A percentile compares a stretch with the other conserved stretches of the same genome.
Evolutionary conservation across 1,140 invertebrate genomes (phyloP).

Genomic region (Sminthurides bifidus): DNA sequence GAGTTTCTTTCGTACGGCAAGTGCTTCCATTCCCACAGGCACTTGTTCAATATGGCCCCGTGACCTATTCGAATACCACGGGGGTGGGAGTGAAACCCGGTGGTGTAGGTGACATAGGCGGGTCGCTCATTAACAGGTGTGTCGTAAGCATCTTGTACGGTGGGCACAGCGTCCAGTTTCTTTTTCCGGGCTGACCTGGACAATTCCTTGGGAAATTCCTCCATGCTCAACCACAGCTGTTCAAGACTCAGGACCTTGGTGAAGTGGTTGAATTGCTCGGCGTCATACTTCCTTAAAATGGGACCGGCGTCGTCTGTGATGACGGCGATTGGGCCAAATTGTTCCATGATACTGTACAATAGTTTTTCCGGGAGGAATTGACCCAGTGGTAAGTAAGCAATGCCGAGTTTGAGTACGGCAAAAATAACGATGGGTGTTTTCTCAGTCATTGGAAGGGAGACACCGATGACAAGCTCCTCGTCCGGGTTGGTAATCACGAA

Average conservation of each 20-base stretch:
- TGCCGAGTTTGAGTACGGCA: constrained; percentile 59
- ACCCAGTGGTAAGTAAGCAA: constrained; percentile 68
- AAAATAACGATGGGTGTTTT: constrained; percentile 8
- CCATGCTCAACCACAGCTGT: constrained; percentile 11
- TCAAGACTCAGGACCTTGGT: constrained; percentile 6
- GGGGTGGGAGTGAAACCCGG: constrained; percentile 45
- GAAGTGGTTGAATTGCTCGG: background rate
- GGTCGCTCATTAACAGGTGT: constrained; percentile 23
- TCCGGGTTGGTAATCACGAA: constrained; percentile 3
- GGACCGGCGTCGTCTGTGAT: constrained; percentile 15
- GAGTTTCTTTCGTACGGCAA: constrained; percentile 42
- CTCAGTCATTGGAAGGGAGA: constrained; percentile 7
- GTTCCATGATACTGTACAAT: constrained; percentile 36
- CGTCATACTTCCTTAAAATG: constrained; percentile 32
- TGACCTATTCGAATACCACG: constrained; percentile 59
- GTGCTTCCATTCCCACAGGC: constrained; percentile 67
- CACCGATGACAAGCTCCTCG: constrained; percentile 7
- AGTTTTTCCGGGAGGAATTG: constrained; percentile 58
- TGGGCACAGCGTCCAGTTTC: background rate
- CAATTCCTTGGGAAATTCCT: background rate
- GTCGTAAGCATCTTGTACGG: background rate
- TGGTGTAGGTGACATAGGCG: constrained; percentile 78
- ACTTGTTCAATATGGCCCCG: constrained; percentile 56
- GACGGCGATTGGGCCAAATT: constrained; percentile 5
- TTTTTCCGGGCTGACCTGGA: background rate